These are phyloP conservation scores for Nerophis lumbriciformis DNA, from an alignment of 2,113 vertebrate genomes.

Conservation along the genomic window DNA sequence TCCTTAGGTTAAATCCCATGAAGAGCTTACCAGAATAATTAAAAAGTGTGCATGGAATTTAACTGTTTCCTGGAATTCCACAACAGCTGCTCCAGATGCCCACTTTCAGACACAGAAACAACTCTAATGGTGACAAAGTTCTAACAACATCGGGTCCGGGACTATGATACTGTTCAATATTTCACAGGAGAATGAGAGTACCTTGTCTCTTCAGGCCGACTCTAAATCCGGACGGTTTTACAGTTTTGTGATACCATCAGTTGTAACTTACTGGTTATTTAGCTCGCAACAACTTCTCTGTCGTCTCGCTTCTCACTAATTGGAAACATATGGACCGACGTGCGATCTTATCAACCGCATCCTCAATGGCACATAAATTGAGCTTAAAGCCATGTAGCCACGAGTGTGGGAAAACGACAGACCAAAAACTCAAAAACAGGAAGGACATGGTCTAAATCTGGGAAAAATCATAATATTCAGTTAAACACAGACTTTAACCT, in stretches of 20 bases:
- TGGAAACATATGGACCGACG: slow-evolving; percentile 12
- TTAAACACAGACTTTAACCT: too few species aligned
- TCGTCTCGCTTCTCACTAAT: slow-evolving; percentile 9
- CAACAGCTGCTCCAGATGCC: slow-evolving; percentile 23
- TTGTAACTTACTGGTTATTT: slow-evolving; percentile 30
- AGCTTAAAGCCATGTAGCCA: not conserved
- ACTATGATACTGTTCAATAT: slow-evolving; percentile 43
- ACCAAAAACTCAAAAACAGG: not conserved
- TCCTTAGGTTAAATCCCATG: slow-evolving; percentile 29
- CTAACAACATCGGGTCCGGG: slow-evolving; percentile 19
- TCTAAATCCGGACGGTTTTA: slow-evolving; percentile 15
- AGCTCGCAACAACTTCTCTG: slow-evolving; percentile 5
- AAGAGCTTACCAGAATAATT: slow-evolving; percentile 33
- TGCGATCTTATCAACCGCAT: slow-evolving; percentile 13
- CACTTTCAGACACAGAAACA: not conserved
- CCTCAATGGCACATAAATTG: slow-evolving; percentile 16
- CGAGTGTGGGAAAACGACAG: slow-evolving; percentile 1
- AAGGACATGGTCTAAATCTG: not conserved
- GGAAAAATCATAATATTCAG: too few species aligned
- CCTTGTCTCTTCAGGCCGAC: slow-evolving; percentile 24
- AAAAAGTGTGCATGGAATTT: slow-evolving; percentile 27
- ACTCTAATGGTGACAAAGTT: not conserved
- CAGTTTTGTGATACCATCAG: slow-evolving; percentile 24
- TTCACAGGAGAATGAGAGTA: slow-evolving; percentile 32
- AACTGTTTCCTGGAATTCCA: slow-evolving; percentile 12